These are phyloP conservation scores for Netelia fuscicornis DNA, from an alignment of 2,888 invertebrate species.

Conservation along the genomic window DNA sequence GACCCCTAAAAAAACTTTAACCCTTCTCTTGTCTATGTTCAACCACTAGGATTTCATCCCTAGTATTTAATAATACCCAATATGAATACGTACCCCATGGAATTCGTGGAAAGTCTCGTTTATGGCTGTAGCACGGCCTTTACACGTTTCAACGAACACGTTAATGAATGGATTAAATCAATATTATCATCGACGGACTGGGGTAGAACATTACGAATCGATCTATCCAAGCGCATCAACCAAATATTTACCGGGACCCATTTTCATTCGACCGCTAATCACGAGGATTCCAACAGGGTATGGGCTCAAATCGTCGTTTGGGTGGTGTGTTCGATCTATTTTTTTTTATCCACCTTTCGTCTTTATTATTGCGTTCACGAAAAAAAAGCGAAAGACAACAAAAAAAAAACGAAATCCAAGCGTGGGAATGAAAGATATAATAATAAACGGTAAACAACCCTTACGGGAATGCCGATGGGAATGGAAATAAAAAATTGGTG, in stretches of 20 bases:
- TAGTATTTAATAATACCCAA: conserved; percentile 19
- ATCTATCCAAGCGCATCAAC: conserved; percentile 35
- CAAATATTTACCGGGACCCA: conserved; percentile 50
- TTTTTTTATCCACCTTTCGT: conserved; percentile 22
- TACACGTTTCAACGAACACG: conserved; percentile 27
- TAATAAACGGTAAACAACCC: conserved; percentile 57
- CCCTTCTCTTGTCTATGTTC: not conserved
- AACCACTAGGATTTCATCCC: not conserved
- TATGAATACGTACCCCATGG: not conserved
- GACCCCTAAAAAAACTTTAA: not conserved
- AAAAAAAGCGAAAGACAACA: conserved; percentile 19
- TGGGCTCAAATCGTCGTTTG: not conserved
- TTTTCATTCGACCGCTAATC: conserved; percentile 51
- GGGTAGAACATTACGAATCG: conserved; percentile 44
- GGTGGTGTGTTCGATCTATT: not conserved
- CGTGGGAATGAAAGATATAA: conserved; percentile 31
- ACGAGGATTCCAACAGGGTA: conserved; percentile 14
- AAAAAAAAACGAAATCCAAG: conserved; percentile 2
- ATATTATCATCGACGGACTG: conserved; percentile 47
- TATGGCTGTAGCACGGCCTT: conserved; percentile 9
- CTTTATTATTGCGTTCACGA: not conserved
- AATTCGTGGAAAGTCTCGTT: not conserved
- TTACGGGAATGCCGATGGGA: conserved; percentile 17
- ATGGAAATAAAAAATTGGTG: conserved; percentile 47
- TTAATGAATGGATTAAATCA: conserved; percentile 60